These are phyloP conservation scores for Bilobella aurantiaca DNA, from an alignment of 1,140 invertebrate species.

Conservation along the genomic window DNA sequence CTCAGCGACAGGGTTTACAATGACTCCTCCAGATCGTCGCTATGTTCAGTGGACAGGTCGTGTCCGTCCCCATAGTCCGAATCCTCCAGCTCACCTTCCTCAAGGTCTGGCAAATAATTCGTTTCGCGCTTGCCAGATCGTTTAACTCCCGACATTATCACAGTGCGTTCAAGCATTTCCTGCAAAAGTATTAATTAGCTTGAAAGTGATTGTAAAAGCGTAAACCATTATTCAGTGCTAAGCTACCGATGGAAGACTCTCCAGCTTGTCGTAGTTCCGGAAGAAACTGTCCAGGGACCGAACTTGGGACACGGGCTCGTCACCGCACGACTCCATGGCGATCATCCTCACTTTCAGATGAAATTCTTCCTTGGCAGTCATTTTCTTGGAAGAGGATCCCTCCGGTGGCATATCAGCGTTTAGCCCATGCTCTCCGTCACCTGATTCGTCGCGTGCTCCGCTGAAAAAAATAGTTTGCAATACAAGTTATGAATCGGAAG, in stretches of 20 bases:
- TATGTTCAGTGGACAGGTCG: no score
- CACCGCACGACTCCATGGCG: conserved; percentile 26
- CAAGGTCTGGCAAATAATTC: neutral
- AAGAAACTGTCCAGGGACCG: conserved; percentile 24
- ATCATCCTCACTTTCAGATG: conserved; percentile 31
- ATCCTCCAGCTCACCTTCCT: neutral
- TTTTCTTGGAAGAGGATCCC: conserved; percentile 7
- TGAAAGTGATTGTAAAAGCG: neutral
- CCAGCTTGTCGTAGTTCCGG: conserved; percentile 14
- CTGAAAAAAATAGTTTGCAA: no score
- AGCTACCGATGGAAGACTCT: neutral
- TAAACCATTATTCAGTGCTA: no score
- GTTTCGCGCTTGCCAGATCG: no score
- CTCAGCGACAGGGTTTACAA: no score
- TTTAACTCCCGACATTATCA: no score
- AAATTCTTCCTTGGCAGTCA: conserved; percentile 30
- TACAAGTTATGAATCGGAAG: no score
- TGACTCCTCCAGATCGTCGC: no score
- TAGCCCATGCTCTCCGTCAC: neutral
- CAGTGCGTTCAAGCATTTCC: neutral
- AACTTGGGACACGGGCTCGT: conserved; percentile 12
- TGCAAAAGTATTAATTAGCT: neutral
- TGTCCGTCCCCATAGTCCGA: neutral
- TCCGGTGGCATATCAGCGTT: conserved; percentile 27
- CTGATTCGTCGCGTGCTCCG: no score